phyloP scores from a whole-genome alignment of 2,113 vertebrate genomes.

The Solea senegalensis region DNA sequence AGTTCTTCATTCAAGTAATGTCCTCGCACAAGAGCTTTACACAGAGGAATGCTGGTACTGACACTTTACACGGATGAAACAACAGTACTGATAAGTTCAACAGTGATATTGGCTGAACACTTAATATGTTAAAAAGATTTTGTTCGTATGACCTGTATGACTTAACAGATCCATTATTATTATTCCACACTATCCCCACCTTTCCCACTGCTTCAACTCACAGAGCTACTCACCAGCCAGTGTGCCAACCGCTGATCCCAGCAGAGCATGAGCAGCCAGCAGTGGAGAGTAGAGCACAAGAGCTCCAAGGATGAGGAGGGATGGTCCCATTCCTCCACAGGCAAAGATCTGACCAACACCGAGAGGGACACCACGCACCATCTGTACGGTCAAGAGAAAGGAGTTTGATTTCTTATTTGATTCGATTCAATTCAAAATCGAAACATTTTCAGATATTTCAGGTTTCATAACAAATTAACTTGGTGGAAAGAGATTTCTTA shows the following conservation, averaged over 20 bases:
- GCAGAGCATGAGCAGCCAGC: constrained; percentile 69
- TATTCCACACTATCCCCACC: neutral
- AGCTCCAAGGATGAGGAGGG: constrained; percentile 75
- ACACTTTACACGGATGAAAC: neutral
- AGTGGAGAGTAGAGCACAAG: constrained; percentile 80
- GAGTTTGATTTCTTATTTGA: neutral
- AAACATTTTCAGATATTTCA: too few species aligned
- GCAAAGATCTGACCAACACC: constrained; percentile 82
- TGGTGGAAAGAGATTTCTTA: too few species aligned
- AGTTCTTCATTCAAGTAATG: neutral
- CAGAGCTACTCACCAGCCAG: constrained; percentile 72
- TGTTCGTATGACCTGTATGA: neutral
- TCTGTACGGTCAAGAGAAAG: constrained; percentile 48
- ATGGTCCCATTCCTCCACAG: constrained; percentile 69
- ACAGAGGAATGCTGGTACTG: neutral
- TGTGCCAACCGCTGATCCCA: constrained; percentile 76
- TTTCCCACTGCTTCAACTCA: constrained; percentile 1
- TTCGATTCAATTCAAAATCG: too few species aligned
- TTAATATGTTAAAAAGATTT: too few species aligned
- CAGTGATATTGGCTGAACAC: too few species aligned
- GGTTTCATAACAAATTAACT: too few species aligned
- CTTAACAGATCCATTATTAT: neutral
- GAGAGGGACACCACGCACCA: constrained; percentile 73
- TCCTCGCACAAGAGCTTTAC: neutral
- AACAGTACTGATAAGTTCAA: neutral